phyloP scores from a whole-genome alignment of 1,140 invertebrate species.

The Drosophila nikananu region DNA sequence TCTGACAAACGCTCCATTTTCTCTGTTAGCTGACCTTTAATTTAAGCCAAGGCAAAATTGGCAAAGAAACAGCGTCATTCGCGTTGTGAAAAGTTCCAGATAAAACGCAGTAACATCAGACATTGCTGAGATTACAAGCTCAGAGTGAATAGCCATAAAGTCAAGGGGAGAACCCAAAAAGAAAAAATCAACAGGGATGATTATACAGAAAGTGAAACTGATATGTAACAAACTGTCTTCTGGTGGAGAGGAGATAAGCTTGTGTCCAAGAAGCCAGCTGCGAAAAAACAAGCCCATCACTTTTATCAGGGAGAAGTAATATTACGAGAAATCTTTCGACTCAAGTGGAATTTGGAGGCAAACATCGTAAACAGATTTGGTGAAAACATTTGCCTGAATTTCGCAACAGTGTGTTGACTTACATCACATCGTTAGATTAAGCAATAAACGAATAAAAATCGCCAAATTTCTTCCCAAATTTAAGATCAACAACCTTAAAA shows the following conservation, averaged over 20 bases:
- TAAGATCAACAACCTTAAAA: not conserved
- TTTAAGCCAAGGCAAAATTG: not conserved
- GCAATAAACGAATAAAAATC: not conserved
- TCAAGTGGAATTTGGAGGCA: not conserved
- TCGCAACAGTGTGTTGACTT: constrained; percentile 1
- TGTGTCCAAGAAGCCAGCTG: constrained; percentile 11
- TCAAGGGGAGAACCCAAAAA: not conserved
- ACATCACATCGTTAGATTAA: not conserved
- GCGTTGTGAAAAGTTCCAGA: not conserved
- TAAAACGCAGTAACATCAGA: not conserved
- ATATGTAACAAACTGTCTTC: constrained; percentile 26
- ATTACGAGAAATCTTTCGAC: constrained; percentile 9
- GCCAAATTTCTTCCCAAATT: not conserved
- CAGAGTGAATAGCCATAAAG: constrained; percentile 3
- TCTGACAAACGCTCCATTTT: too few species aligned
- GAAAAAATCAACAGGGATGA: constrained; percentile 10
- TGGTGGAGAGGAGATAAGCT: constrained; percentile 8
- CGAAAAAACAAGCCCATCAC: constrained; percentile 10
- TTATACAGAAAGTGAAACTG: constrained; percentile 8
- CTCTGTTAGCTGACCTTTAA: not conserved
- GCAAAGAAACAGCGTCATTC: not conserved
- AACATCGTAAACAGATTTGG: constrained; percentile 7
- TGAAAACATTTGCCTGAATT: not conserved
- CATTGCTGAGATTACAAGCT: not conserved
- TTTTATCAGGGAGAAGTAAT: constrained; percentile 8